Base-by-base conservation (phyloP, 2,888 invertebrate genomes). In the Dynastes grantii region DNA sequence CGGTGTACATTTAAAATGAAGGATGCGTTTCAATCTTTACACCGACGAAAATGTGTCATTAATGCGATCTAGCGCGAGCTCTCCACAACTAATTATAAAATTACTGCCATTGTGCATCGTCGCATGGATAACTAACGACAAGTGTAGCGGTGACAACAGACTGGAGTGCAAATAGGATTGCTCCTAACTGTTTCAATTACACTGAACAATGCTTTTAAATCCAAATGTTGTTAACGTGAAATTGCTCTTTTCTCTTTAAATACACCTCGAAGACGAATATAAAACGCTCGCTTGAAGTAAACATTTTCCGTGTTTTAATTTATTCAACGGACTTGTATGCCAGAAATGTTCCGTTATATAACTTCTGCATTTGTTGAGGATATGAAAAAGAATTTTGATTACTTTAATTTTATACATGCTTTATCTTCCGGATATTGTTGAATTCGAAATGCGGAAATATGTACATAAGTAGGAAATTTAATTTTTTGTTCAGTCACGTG, bases 191-290 rank as follows among this genome's bases (percentile, higher is more conserved):
- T 51, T 68, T 16, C 45, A 68, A 68, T 49, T 49, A 68, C 68
- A 27, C 9, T 8, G 51, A 22, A 51, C 51, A 68, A 68, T 29
- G 27, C 27, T 13, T 68, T 51, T 49, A 45, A 51, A 49, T 49
- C 29, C 13, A 37, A 27, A 11, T 13, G 68, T 8, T 51, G 51
- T 68, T 68, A 68, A 51, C 29, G 51, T 68, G 45, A 67, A 67
- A 16, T 40, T 67, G 11, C 40, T 67, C 51, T 68, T 68, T 68
- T 53, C 68, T 68, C 29, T 68, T 51, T 32, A 68, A 32, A 51
- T 27, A 6, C 27, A 51, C 51, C 27, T 29, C 27, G 16, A 27
- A 68, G 51, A 68, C 29, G 51, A 68, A 29, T 68, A 51, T 16
- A 68, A 68, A 8, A n/a, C 49, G 22, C 37, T 53, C 2, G 5